A percentile compares a stretch with the other conserved stretches of the same genome.
Evolutionary conservation across 2,113 vertebrate species (phyloP).

Genomic region (Zapornia atra): DNA sequence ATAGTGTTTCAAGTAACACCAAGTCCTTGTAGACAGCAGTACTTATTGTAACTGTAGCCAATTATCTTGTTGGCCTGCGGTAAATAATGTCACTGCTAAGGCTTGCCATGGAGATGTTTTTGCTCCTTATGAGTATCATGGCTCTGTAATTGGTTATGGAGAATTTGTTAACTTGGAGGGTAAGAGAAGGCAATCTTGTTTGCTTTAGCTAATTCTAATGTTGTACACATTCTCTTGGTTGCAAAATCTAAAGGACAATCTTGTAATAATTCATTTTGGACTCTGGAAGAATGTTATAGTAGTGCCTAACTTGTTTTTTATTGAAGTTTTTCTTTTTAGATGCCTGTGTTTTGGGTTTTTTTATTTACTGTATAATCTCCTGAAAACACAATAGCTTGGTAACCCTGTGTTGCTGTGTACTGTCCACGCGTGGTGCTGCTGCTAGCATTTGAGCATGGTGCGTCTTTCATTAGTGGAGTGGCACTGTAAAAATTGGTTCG

Average conservation of each 20-base stretch:
- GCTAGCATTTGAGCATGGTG: not conserved
- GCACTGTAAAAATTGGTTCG: not conserved
- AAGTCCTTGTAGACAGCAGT: not conserved
- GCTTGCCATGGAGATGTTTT: not conserved
- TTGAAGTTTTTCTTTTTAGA: not conserved
- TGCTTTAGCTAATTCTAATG: not conserved
- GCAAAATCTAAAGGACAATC: slow-evolving; percentile 43
- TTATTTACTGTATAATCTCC: not conserved
- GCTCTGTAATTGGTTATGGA: not conserved
- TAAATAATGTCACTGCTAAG: not conserved
- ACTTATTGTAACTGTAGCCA: not conserved
- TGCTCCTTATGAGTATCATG: not conserved
- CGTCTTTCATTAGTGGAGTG: not conserved
- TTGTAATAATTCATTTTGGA: slow-evolving; percentile 24
- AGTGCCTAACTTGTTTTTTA: not conserved
- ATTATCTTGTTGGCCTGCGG: not conserved
- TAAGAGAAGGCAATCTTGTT: not conserved
- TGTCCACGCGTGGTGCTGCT: not conserved
- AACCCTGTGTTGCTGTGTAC: not conserved
- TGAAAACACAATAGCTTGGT: not conserved
- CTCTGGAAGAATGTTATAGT: not conserved
- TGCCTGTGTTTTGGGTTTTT: not conserved
- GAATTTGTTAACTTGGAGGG: not conserved
- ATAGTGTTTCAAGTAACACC: not conserved
- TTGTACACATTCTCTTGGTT: not conserved